These are phyloP conservation scores for Istiophorus platypterus DNA, from an alignment of 2,113 vertebrate species.

Conservation along the genomic window DNA sequence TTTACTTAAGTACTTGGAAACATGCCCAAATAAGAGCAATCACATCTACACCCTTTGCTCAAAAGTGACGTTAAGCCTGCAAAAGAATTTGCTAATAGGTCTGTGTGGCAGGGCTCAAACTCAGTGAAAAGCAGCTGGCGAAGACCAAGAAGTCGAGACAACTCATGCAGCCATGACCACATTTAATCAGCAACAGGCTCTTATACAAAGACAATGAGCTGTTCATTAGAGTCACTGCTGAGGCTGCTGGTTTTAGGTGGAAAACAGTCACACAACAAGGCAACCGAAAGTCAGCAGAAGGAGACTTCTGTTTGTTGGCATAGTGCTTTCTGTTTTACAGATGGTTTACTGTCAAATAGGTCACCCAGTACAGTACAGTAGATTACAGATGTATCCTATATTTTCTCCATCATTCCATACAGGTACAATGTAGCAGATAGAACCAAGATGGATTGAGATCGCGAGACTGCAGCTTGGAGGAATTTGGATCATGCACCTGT, in stretches of 20 bases:
- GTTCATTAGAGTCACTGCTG: conserved; percentile 73
- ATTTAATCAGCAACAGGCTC: conserved; percentile 75
- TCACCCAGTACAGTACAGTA: background rate
- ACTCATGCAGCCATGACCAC: conserved; percentile 75
- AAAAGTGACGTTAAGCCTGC: conserved; percentile 78
- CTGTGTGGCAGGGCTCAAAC: conserved; percentile 67
- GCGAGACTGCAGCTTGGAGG: conserved; percentile 30
- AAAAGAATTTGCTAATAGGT: conserved; percentile 80
- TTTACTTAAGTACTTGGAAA: conserved; percentile 75
- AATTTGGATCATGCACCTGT: conserved; percentile 43
- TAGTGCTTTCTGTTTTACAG: background rate
- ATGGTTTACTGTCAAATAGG: conserved; percentile 2
- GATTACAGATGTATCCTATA: background rate
- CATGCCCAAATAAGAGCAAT: conserved; percentile 74
- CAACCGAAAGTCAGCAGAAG: conserved; percentile 33
- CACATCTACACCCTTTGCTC: conserved; percentile 63
- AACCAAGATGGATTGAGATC: conserved; percentile 11
- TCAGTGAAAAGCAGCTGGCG: conserved; percentile 66
- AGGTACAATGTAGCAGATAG: no score
- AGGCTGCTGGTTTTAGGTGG: conserved; percentile 51
- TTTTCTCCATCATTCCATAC: no score
- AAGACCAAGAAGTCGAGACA: conserved; percentile 66
- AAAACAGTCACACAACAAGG: conserved; percentile 63
- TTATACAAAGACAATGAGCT: conserved; percentile 74
- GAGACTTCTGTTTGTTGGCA: conserved; percentile 45